phyloP scores from a whole-genome alignment of 2,888 invertebrate genomes.

The Volucella inflata region DNA sequence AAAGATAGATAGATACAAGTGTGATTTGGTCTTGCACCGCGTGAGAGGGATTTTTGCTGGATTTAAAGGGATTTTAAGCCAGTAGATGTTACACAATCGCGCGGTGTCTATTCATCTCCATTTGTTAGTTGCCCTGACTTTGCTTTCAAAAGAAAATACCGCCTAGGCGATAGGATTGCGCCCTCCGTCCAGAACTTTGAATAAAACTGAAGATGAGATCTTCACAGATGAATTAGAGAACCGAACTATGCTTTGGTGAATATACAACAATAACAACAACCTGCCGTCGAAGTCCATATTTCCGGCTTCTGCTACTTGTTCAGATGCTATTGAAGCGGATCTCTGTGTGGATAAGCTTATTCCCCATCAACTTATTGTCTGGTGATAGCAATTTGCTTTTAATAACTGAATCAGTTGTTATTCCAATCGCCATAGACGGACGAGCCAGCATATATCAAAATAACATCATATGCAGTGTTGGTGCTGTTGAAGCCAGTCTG shows the following conservation, averaged over 20 bases:
- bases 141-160: conserved; percentile 69
- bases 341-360: conserved; percentile 39
- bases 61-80: conserved; percentile 38
- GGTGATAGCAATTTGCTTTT: conserved; percentile 71
- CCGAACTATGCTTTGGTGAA: background rate
- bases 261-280: conserved; percentile 49
- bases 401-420: conserved; percentile 71
- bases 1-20: conserved; percentile 69
- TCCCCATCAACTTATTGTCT: conserved; percentile 62
- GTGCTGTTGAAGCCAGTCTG: conserved; percentile 20
- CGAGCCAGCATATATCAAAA: conserved; percentile 66
- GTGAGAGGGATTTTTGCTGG: conserved; percentile 11
- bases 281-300: conserved; percentile 41
- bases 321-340: conserved; percentile 25
- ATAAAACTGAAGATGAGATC: conserved; percentile 13
- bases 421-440: conserved; percentile 29
- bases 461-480: conserved; percentile 54
- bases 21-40: conserved; percentile 58
- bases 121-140: conserved; percentile 43
- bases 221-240: background rate
- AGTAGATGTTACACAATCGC: conserved; percentile 61
- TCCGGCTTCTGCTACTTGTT: conserved; percentile 14
- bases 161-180: conserved; percentile 46
- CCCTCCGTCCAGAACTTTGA: conserved; percentile 5
- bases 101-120: conserved; percentile 51